Conservation (phyloP, 1,140 invertebrate species). For the Drosophila orena region DNA sequence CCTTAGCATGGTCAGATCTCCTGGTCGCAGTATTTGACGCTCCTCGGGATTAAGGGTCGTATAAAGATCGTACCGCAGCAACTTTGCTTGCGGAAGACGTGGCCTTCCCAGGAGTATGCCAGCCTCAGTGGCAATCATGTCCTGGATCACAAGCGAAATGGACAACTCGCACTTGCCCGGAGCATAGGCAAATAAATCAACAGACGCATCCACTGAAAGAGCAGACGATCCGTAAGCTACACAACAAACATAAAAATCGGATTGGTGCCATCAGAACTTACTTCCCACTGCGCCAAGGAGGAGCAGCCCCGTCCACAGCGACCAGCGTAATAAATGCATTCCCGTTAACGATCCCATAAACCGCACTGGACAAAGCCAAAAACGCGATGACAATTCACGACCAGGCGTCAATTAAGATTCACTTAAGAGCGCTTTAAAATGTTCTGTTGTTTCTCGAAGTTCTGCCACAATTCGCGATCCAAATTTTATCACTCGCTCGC, state of each 20-base stretch:
- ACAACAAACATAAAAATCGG: not conserved
- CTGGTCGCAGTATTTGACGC: conserved; percentile 55
- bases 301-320: conserved; percentile 11
- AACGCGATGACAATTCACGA: conserved; percentile 34
- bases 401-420: conserved; percentile 48
- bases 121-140: conserved; percentile 50
- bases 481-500: conserved; percentile 29
- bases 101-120: conserved; percentile 21
- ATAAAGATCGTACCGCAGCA: conserved; percentile 74
- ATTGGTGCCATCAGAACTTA: conserved; percentile 31
- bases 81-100: conserved; percentile 28
- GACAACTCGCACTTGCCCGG: conserved; percentile 69
- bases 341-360: conserved; percentile 31
- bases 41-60: conserved; percentile 65
- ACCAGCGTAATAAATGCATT: conserved; percentile 16
- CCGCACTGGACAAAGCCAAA: conserved; percentile 11
- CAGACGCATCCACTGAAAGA: conserved; percentile 19
- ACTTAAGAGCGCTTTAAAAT: conserved; percentile 43
- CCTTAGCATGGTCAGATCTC: conserved; percentile 50
- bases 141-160: conserved; percentile 50
- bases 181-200: conserved; percentile 61
- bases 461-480: conserved; percentile 27
- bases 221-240: not conserved
- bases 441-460: conserved; percentile 29
- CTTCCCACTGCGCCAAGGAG: conserved; percentile 40